A percentile compares a stretch with the other conserved stretches of the same genome.
Conservation (phyloP, 2,888 invertebrate species). For the Andrena trimmerana region DNA sequence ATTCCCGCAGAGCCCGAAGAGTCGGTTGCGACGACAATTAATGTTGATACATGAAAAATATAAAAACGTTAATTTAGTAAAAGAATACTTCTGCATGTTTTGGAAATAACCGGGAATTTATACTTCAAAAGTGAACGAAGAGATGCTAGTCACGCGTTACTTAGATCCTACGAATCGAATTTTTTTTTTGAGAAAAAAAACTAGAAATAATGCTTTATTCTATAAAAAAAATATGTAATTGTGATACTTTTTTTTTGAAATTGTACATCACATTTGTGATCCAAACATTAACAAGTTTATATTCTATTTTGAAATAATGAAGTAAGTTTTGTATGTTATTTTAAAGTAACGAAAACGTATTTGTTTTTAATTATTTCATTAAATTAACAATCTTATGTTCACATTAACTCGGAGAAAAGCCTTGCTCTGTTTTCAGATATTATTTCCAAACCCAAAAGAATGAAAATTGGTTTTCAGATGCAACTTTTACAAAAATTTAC, state of each 20-base stretch:
- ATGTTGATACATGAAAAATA: conserved; percentile 69
- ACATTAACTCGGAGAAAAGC: conserved; percentile 28
- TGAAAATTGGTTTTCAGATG: conserved; percentile 39
- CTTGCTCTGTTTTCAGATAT: conserved; percentile 18
- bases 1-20: conserved; percentile 86
- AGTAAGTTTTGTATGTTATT: conserved; percentile 44
- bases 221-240: conserved; percentile 48
- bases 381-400: conserved; percentile 32
- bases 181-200: conserved; percentile 31
- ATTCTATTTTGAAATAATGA: conserved; percentile 15
- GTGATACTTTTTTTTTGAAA: conserved; percentile 66
- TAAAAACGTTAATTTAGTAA: conserved; percentile 27
- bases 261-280: conserved; percentile 39
- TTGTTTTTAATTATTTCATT: conserved; percentile 36
- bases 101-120: conserved; percentile 38
- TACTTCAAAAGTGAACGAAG: conserved; percentile 48
- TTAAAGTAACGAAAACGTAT: conserved; percentile 21
- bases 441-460: conserved; percentile 18
- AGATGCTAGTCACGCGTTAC: conserved; percentile 75
- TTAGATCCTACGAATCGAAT: conserved; percentile 59
- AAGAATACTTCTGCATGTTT: conserved; percentile 44
- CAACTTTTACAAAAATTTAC: conserved; percentile 22
- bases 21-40: conserved; percentile 66
- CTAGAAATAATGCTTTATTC: conserved; percentile 51
- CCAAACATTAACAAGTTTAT: conserved; percentile 31